These are phyloP conservation scores for Falco novaeseelandiae DNA, from an alignment of 2,797 vertebrate species.

Conservation along the genomic window DNA sequence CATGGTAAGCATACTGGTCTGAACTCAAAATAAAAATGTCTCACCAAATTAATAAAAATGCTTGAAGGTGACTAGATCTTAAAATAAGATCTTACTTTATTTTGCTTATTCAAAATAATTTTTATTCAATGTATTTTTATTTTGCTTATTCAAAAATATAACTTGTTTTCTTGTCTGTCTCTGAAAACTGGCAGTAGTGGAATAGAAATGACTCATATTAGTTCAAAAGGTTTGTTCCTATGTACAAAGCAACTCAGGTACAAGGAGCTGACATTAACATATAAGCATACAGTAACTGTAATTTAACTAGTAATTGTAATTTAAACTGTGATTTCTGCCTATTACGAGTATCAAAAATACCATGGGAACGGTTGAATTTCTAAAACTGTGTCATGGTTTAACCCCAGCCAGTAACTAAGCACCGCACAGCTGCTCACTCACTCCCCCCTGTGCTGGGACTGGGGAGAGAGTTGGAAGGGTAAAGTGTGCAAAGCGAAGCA, in stretches of 20 bases:
- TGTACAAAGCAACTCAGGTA: not conserved
- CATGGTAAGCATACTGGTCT: not conserved
- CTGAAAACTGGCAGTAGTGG: not conserved
- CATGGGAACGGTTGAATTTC: not conserved
- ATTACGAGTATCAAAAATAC: not conserved
- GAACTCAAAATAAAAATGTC: not conserved
- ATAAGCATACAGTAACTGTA: not conserved
- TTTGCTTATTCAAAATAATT: not conserved
- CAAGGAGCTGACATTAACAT: not conserved
- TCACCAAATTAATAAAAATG: not conserved
- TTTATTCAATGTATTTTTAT: too few species aligned
- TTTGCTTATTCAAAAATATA: not conserved
- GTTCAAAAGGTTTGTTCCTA: not conserved
- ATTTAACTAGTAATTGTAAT: not conserved
- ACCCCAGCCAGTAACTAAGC: too few species aligned
- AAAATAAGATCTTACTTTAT: not conserved
- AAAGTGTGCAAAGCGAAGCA: too few species aligned
- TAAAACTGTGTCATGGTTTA: not conserved
- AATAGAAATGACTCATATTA: not conserved
- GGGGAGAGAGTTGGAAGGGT: too few species aligned
- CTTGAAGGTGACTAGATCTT: not conserved
- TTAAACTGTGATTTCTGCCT: not conserved
- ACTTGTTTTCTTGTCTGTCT: not conserved
- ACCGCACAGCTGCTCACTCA: too few species aligned
- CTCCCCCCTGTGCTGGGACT: too few species aligned